phyloP scores from a whole-genome alignment of 2,797 vertebrate genomes.

The Naso thynnoides region DNA sequence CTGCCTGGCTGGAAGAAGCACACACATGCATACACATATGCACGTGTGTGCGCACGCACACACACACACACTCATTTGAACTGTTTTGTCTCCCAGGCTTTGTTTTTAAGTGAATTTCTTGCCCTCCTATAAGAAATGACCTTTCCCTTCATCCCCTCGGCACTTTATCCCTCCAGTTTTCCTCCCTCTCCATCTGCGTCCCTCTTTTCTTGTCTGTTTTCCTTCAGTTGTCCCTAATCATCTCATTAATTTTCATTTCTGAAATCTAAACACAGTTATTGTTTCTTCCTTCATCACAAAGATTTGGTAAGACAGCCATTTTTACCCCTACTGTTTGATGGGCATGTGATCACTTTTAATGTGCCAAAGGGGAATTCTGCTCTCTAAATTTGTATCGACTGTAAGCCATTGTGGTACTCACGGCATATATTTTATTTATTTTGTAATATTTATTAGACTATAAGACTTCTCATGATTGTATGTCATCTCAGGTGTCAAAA shows the following conservation, averaged over 20 bases:
- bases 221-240: not conserved
- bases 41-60: slow-evolving; percentile 12
- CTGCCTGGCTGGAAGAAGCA: slow-evolving; percentile 59
- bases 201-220: slow-evolving; percentile 35
- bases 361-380: slow-evolving; percentile 4
- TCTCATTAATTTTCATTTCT: slow-evolving; percentile 25
- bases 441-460: not conserved
- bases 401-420: not conserved
- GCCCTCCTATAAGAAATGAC: slow-evolving; percentile 45
- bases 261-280: slow-evolving; percentile 32
- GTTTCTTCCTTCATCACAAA: slow-evolving; percentile 14
- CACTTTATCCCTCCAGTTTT: slow-evolving; percentile 17
- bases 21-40: slow-evolving; percentile 30
- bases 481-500: too few relatives aligned
- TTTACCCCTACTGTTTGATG: not conserved
- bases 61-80: slow-evolving; percentile 25
- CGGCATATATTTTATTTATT: not conserved
- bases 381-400: not conserved
- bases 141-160: slow-evolving; percentile 28
- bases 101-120: slow-evolving; percentile 36
- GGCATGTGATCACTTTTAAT: slow-evolving; percentile 9
- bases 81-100: slow-evolving; percentile 36
- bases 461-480: not conserved
- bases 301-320: slow-evolving; percentile 1
- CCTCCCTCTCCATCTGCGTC: not conserved